Evolutionary conservation across 2,888 invertebrate genomes (phyloP), one percentile per base, ranked within the genome.

Genomic region (Phorcus lineatus): DNA sequence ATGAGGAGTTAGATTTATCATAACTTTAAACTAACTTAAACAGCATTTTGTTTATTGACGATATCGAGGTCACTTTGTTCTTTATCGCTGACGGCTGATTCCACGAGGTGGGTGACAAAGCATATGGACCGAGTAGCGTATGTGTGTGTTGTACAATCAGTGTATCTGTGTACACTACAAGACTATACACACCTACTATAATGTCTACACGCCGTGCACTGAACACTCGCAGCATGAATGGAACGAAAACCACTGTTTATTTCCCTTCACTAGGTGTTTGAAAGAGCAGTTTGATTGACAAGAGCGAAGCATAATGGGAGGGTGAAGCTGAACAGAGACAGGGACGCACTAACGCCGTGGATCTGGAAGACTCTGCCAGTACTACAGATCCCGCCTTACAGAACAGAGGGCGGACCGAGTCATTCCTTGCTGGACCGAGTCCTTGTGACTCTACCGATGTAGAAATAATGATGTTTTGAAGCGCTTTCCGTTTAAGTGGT

Each of bases 401-500:
- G 24, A 40, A 70, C 40, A 13, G 70, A 70, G n/a, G 70, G 70
- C 70, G 70, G 17, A 70, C 19, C 31, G 17, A 11, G 7, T 47
- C 47, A 47, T 47, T 47, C 31, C 31, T 40, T 40, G 70, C 70
- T 2, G 36, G 40, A 36, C 70, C 36, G 17, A 31, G 36, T 55
- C 24, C 24, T 55, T 55, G 55, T 67, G 28, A 31, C 19, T 67
- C 22, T 76, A 28, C 31, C 76, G 31, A 76, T 31, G 76, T 55
- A 31, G 76, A 76, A 76, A 76, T 76, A 53, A 53, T 76, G 76
- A 76, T 55, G 76, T 76, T 76, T 76, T 76, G 53, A 55, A 53
- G 54, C 24, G 54, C 54, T 66, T 57, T 67, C 74, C 62, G 47
- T 79, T 79, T 79, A 40, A 79, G 79, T 57, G 55, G 74, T 55